Evolutionary conservation across 2,888 invertebrate genomes (phyloP).

Genomic region (Meliscaeva auricollis): DNA sequence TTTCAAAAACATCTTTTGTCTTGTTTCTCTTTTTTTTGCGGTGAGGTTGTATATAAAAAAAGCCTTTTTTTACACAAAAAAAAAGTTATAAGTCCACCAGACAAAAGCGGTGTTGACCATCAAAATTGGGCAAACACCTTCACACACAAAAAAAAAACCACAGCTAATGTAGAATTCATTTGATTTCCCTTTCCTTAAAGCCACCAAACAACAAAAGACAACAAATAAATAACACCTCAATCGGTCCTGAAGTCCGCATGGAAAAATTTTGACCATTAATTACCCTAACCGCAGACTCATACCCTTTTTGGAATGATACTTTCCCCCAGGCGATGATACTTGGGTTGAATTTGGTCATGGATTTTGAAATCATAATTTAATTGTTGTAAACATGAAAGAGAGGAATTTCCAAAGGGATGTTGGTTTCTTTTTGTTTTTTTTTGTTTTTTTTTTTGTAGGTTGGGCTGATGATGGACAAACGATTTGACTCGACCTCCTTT

Average conservation of each 20-base stretch:
- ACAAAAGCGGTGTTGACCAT: constrained; percentile 10
- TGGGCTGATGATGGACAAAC: neutral
- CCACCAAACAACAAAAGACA: neutral
- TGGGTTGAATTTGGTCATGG: neutral
- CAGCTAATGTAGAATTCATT: neutral
- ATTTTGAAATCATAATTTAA: constrained; percentile 32
- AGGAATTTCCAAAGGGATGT: constrained; percentile 9
- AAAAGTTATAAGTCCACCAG: neutral
- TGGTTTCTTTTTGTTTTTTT: neutral
- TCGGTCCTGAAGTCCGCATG: neutral
- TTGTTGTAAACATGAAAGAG: constrained; percentile 22
- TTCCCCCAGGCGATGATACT: constrained; percentile 19
- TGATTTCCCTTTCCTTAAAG: neutral
- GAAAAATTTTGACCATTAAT: constrained; percentile 37
- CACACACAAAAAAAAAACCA: neutral
- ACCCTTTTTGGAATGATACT: neutral
- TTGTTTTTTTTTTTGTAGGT: no score
- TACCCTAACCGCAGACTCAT: constrained; percentile 24
- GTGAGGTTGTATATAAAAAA: neutral
- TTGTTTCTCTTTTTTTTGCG: neutral
- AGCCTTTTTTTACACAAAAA: neutral
- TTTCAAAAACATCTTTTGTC: neutral
- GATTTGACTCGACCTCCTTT: constrained; percentile 1
- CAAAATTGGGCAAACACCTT: constrained; percentile 22
- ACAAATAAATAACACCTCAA: neutral